phyloP scores from a whole-genome alignment of 2,888 invertebrate genomes.

The Ichneumoninae sp. region DNA sequence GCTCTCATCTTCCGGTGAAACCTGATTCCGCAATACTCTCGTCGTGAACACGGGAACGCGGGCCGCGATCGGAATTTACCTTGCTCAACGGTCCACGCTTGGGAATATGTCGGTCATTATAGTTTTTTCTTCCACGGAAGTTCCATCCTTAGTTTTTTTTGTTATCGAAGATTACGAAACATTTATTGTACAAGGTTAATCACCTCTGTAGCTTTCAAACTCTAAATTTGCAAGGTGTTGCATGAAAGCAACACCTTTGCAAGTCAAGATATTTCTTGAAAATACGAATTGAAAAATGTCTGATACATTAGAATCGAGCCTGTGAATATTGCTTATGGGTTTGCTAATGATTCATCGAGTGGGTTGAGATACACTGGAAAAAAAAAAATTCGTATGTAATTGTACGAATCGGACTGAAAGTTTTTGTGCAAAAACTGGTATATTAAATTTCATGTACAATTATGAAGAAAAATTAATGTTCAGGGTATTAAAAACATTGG shows the following conservation, averaged over 20 bases:
- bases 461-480: no score
- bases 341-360: background rate
- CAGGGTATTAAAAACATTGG: no score
- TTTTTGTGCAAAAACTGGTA: no score
- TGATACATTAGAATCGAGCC: background rate
- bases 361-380: background rate
- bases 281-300: background rate
- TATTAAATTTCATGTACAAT: no score
- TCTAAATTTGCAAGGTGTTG: background rate
- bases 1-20: constrained; percentile 51
- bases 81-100: constrained; percentile 17
- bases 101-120: constrained; percentile 15
- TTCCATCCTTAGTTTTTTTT: background rate
- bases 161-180: background rate
- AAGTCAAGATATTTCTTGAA: background rate
- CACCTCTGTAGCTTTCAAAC: background rate
- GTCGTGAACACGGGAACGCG: constrained; percentile 2
- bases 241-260: background rate
- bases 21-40: constrained; percentile 10
- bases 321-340: background rate
- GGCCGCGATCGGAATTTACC: constrained; percentile 27
- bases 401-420: no score
- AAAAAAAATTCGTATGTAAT: no score
- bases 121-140: constrained; percentile 13
- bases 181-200: background rate